Evolutionary conservation across 2,797 vertebrate genomes (phyloP), one percentile per base, ranked within the genome.

Genomic region (Malacoraja senta): DNA sequence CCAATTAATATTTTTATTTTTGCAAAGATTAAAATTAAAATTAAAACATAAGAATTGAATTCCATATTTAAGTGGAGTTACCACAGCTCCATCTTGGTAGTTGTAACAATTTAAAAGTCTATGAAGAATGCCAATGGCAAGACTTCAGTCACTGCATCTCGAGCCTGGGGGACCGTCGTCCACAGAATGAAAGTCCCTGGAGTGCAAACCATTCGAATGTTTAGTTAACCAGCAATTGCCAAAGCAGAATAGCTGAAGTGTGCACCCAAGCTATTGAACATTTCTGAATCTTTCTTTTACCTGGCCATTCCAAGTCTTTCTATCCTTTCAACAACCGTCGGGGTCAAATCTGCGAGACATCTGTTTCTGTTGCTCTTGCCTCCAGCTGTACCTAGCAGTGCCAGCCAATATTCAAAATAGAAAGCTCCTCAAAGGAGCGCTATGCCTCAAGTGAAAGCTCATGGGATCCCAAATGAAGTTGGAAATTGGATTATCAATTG

Each of bases 401-500:
- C 90, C 71, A 92, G 12, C 71, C 76, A 92, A 74, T 15, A 74
- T 58, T 53, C 38, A 92, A 58, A 92, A 53, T 53, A 44, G 29
- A 76, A 92, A 88, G 61, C 17, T 17, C 84, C 63, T 65, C 71
- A 58, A 26, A 92, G 72, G 24, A 72, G 13, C 53, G 24, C 68
- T 53, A 76, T 58, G 35, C 12, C 90, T 92, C 35, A 76, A 72
- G 21, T 91, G 68, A 91, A 91, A 91, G 90, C 90, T 72, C 90
- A 6, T 74, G 90, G 90, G 90, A 92, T 92, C 90, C 90, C 53
- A 76, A 92, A 76, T 92, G 71, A 92, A 76, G 38, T 92, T 92
- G 65, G 21, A 92, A 92, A 92, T 92, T 92, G 71, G 71, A 92
- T 92, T 92, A 92, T 92, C 90, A 72, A 74, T 92, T 92, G 90